A percentile compares a stretch with the other conserved stretches of the same genome.
Conservation (phyloP, 2,113 vertebrate species). For the Typhlomys cinereus region DNA sequence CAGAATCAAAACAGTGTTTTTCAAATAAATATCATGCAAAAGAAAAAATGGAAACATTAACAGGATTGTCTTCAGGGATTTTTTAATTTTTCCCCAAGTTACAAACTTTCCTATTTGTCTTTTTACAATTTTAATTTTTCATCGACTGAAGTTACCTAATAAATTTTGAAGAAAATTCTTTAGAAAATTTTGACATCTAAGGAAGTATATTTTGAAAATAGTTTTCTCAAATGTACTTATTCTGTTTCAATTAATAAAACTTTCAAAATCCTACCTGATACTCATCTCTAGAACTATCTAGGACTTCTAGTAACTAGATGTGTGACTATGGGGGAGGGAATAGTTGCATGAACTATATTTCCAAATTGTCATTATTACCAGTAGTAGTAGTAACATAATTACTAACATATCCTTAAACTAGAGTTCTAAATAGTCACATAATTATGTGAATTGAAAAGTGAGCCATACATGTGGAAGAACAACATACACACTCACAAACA, state of each 20-base stretch:
- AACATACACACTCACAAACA: not conserved
- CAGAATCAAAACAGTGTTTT: constrained; percentile 12
- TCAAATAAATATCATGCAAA: constrained; percentile 21
- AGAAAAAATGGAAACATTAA: constrained; percentile 7
- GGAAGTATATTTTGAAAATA: not conserved
- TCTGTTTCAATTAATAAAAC: constrained; percentile 29
- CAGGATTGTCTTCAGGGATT: not conserved
- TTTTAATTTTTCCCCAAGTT: not conserved
- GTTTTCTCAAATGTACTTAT: not conserved
- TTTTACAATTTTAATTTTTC: constrained; percentile 15
- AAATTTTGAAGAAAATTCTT: not conserved
- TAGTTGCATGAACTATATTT: not conserved
- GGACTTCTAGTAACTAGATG: not conserved
- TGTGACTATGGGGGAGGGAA: not conserved
- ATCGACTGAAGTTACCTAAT: not conserved
- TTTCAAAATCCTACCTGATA: not conserved
- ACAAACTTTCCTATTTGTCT: not conserved
- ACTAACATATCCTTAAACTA: not conserved
- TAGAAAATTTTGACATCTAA: constrained; percentile 30
- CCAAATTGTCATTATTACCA: not conserved
- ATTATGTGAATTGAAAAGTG: not conserved
- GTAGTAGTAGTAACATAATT: not conserved
- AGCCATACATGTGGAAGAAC: not conserved
- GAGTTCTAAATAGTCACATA: not conserved
- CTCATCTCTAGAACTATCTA: not conserved